phyloP scores from a whole-genome alignment of 2,888 invertebrate genomes.

The Cacoxenus indagator region DNA sequence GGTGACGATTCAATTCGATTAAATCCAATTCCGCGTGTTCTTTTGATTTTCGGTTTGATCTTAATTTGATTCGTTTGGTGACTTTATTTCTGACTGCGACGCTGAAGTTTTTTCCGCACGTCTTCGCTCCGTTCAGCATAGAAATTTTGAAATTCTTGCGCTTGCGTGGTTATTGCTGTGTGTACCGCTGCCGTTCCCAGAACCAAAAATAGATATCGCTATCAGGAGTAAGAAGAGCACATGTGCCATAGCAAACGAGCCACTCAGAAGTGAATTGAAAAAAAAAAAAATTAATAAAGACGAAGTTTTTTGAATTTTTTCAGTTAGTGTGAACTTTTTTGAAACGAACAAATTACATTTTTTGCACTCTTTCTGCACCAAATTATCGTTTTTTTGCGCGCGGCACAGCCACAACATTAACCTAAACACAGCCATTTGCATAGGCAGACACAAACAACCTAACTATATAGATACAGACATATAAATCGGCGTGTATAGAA shows the following conservation, averaged over 20 bases:
- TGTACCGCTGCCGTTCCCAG: not conserved
- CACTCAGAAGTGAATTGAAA: not conserved
- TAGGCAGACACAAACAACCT: not conserved
- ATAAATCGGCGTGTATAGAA: not conserved
- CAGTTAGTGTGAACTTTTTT: not conserved
- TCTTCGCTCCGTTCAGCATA: too few relatives aligned
- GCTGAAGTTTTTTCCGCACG: too few relatives aligned
- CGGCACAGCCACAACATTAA: too few relatives aligned
- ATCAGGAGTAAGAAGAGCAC: conserved; percentile 4
- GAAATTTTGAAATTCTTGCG: not conserved
- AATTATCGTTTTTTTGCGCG: not conserved
- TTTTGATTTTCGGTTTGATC: not conserved
- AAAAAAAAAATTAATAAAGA: not conserved
- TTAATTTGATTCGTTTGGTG: not conserved
- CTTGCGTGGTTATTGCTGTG: not conserved
- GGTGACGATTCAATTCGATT: conserved; percentile 5
- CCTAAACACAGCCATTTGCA: not conserved
- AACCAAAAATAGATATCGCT: conserved; percentile 15
- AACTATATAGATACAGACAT: not conserved
- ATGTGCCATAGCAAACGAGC: not conserved
- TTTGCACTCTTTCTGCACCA: not conserved
- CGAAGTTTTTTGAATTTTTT: not conserved
- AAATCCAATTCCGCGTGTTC: conserved; percentile 1
- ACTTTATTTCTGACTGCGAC: not conserved
- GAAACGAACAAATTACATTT: not conserved